Evolutionary conservation across 2,888 invertebrate species (phyloP).

Genomic region (Drosophila hamatofila): DNA sequence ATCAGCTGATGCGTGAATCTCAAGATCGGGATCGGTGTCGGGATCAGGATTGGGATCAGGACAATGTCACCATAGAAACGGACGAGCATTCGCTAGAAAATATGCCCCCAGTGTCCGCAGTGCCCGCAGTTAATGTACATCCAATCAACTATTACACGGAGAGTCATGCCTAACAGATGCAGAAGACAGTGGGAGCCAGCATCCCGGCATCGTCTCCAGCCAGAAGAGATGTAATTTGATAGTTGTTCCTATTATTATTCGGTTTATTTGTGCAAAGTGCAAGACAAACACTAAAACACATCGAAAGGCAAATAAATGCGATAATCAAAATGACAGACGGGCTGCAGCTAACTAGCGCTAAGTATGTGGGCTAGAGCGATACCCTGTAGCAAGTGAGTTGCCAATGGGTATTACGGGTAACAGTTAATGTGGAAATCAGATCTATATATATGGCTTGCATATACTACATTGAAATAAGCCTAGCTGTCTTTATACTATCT

Average conservation of each 20-base stretch:
- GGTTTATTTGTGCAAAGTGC: conserved; percentile 51
- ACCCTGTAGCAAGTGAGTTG: neutral
- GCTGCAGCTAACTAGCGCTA: neutral
- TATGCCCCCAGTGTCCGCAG: conserved; percentile 9
- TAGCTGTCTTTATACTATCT: neutral
- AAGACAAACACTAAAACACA: conserved; percentile 52
- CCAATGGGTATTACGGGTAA: neutral
- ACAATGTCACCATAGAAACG: neutral
- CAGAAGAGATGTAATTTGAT: conserved; percentile 27
- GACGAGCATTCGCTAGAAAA: neutral
- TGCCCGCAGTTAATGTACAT: conserved; percentile 9
- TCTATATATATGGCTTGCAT: neutral
- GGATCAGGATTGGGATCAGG: neutral
- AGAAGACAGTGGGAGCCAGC: neutral
- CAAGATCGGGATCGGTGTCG: neutral
- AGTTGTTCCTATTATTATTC: conserved; percentile 37
- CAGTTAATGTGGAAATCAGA: too few relatives aligned
- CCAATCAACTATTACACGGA: conserved; percentile 33
- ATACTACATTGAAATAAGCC: neutral
- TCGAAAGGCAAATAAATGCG: conserved; percentile 72
- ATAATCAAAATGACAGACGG: conserved; percentile 67
- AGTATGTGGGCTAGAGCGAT: conserved; percentile 3
- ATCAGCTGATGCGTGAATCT: too few relatives aligned
- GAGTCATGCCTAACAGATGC: conserved; percentile 52
- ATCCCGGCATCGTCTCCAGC: neutral